A percentile compares a stretch with the other conserved stretches of the same genome.
These are phyloP conservation scores for Stomatorhinus ivindoensis DNA, from an alignment of 2,113 vertebrate genomes.

Conservation along the genomic window DNA sequence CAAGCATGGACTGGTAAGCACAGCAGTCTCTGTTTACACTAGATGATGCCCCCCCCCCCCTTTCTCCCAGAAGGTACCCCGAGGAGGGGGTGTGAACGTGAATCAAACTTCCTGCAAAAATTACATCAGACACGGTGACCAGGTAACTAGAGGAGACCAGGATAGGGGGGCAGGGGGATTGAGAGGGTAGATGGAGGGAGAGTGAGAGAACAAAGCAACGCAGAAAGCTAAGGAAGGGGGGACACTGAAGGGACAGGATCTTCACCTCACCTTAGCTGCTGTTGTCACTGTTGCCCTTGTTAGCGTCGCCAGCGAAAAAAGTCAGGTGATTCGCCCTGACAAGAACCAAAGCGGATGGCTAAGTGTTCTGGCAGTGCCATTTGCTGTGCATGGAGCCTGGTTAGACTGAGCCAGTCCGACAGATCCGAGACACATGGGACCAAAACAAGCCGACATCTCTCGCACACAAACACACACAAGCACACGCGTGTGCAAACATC, in stretches of 20 bases:
- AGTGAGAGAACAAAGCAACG: not conserved
- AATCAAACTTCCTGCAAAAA: constrained; percentile 37
- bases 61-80: not conserved
- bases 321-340: constrained; percentile 63
- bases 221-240: not conserved
- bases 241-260: constrained; percentile 27
- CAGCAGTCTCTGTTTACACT: constrained; percentile 13
- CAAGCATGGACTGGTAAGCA: not conserved
- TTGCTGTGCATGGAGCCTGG: constrained; percentile 57
- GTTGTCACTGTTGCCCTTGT: constrained; percentile 36
- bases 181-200: constrained; percentile 9
- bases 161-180: not conserved
- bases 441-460: constrained; percentile 32
- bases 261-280: constrained; percentile 33
- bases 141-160: constrained; percentile 27
- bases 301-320: constrained; percentile 44
- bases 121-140: constrained; percentile 36
- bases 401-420: constrained; percentile 52
- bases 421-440: constrained; percentile 29
- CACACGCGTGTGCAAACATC: constrained; percentile 29
- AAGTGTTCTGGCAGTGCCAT: constrained; percentile 62
- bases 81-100: not conserved
- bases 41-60: not conserved
- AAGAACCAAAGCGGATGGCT: constrained; percentile 61
- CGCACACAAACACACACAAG: constrained; percentile 25